Evolutionary conservation across 1,140 invertebrate species (phyloP).

Genomic region (Trichonephila inaurata): DNA sequence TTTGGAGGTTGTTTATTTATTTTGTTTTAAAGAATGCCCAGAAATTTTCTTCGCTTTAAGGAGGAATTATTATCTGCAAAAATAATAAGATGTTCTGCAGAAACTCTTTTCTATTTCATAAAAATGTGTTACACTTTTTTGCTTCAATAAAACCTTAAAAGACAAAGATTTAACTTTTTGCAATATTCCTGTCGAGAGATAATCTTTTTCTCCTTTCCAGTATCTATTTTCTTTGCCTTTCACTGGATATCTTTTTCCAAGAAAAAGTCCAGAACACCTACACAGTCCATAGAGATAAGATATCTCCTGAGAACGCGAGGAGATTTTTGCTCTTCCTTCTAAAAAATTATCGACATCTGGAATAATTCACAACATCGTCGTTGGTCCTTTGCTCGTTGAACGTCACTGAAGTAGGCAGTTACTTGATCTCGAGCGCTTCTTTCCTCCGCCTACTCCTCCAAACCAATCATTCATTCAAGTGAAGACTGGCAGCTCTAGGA

Average conservation of each 20-base stretch:
- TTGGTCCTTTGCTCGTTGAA: conserved; percentile 23
- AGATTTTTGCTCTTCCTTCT: background rate
- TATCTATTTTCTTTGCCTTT: background rate
- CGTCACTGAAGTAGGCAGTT: conserved; percentile 46
- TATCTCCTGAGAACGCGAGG: background rate
- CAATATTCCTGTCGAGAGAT: too few relatives aligned
- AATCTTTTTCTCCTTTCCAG: background rate
- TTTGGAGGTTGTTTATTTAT: too few relatives aligned
- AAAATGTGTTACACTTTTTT: too few relatives aligned
- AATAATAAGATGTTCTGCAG: too few relatives aligned
- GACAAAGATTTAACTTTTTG: too few relatives aligned
- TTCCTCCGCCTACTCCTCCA: conserved; percentile 2
- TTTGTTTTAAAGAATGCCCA: too few relatives aligned
- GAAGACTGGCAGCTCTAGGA: background rate
- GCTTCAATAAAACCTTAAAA: too few relatives aligned
- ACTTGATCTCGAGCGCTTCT: conserved; percentile 34
- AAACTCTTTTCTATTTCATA: too few relatives aligned
- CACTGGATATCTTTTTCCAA: too few relatives aligned
- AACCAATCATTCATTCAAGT: background rate
- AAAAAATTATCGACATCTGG: conserved; percentile 14
- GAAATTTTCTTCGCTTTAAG: too few relatives aligned
- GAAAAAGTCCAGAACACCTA: background rate
- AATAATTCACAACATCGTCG: background rate
- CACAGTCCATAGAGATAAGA: background rate
- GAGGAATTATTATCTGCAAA: too few relatives aligned